A percentile compares a stretch with the other conserved stretches of the same genome.
Evolutionary conservation across 2,113 vertebrate species (phyloP).

Genomic region (Brachypodius melanocephalos): DNA sequence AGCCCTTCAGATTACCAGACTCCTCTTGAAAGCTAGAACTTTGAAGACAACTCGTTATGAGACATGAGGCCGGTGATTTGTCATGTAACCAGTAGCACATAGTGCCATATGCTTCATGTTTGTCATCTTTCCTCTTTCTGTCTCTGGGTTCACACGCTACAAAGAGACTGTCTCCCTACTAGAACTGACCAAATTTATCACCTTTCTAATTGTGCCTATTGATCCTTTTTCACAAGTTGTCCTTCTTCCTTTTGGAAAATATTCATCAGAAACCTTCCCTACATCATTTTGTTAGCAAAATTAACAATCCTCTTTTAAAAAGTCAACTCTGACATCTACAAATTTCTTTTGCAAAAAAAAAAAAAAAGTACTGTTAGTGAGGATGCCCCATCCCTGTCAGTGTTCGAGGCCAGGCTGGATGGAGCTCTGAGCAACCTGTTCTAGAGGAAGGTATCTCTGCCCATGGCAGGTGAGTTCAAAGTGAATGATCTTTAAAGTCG

Average conservation of each 20-base stretch:
- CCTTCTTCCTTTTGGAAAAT: neutral
- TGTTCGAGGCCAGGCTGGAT: neutral
- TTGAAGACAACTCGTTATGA: fast-evolving
- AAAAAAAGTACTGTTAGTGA: neutral
- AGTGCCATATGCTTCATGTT: neutral
- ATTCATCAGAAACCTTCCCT: neutral
- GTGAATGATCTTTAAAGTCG: too few relatives aligned
- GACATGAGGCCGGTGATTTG: fast-evolving
- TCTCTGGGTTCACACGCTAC: fast-evolving
- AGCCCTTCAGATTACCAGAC: neutral
- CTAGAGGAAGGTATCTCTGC: neutral
- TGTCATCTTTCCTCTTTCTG: fast-evolving
- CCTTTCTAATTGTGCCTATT: neutral
- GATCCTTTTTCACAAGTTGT: neutral
- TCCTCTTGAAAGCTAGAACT: neutral
- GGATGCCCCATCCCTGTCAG: neutral
- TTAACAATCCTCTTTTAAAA: neutral
- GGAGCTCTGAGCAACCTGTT: neutral
- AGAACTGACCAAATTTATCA: neutral
- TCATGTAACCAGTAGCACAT: fast-evolving
- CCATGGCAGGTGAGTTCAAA: neutral
- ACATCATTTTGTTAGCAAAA: neutral
- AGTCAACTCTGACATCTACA: neutral
- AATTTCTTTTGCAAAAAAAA: neutral
- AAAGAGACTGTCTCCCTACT: neutral